A percentile compares a stretch with the other conserved stretches of the same genome.
phyloP scores from a whole-genome alignment of 2,113 vertebrate species.

The Ceyx margarethae region DNA sequence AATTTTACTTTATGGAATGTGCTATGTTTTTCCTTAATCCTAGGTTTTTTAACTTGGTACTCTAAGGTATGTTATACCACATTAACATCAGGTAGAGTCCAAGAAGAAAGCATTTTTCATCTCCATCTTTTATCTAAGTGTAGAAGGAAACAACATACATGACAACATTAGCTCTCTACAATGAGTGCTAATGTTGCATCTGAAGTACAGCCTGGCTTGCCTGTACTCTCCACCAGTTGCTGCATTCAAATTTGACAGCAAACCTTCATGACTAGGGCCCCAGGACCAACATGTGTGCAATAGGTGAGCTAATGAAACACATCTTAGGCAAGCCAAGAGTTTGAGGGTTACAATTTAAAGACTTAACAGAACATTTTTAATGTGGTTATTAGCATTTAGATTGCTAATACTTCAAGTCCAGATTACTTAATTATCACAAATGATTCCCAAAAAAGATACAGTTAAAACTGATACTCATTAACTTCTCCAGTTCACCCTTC shows the following conservation, averaged over 20 bases:
- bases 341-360: background rate
- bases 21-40: background rate
- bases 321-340: background rate
- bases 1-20: background rate
- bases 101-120: background rate
- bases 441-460: background rate
- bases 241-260: background rate
- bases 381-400: rapidly evolving
- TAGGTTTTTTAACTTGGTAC: background rate
- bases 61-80: background rate
- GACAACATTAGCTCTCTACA: background rate
- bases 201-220: background rate
- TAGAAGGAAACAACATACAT: background rate
- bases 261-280: background rate
- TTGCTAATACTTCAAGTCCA: background rate
- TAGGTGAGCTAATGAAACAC: background rate
- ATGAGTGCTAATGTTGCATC: background rate
- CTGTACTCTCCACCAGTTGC: background rate
- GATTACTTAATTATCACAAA: background rate
- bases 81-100: background rate
- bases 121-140: background rate
- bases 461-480: background rate
- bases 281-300: background rate
- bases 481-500: background rate
- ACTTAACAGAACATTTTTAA: background rate